phyloP scores from a whole-genome alignment of 2,113 vertebrate genomes.

The Piaya cayana region DNA sequence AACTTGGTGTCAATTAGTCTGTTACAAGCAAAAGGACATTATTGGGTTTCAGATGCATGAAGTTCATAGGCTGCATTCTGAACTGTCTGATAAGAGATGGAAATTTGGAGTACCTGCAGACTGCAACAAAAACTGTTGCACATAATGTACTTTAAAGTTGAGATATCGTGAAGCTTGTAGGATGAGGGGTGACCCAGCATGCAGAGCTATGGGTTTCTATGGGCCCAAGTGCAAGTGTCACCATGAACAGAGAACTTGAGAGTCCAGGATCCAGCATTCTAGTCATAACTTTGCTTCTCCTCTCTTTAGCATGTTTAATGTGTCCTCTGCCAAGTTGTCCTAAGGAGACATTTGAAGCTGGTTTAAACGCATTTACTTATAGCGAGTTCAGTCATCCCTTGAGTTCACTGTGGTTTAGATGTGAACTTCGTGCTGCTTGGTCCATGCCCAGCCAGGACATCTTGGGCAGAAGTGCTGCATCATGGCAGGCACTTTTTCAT shows the following conservation, averaged over 20 bases:
- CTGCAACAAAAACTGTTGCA: background rate
- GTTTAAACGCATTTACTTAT: background rate
- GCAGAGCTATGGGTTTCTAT: background rate
- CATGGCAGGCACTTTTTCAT: too few species aligned
- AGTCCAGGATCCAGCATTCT: background rate
- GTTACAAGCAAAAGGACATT: background rate
- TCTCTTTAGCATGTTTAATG: fast-evolving
- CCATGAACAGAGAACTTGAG: background rate
- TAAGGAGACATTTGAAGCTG: background rate
- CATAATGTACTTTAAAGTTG: fast-evolving
- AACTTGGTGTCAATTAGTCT: background rate
- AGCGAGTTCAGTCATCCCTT: background rate
- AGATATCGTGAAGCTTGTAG: background rate
- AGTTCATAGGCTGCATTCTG: background rate
- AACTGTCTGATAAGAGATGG: background rate
- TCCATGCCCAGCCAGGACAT: background rate
- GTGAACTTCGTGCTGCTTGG: background rate
- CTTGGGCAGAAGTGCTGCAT: background rate
- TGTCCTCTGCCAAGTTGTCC: background rate
- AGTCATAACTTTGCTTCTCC: background rate
- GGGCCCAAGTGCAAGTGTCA: background rate
- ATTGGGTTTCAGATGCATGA: background rate
- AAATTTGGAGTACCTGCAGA: background rate
- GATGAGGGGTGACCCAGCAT: background rate
- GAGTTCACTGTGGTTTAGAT: background rate